A percentile compares a stretch with the other conserved stretches of the same genome.
These are phyloP conservation scores for Mesorhabditis sp. DNA, from an alignment of 2,888 invertebrate genomes.

Conservation along the genomic window DNA sequence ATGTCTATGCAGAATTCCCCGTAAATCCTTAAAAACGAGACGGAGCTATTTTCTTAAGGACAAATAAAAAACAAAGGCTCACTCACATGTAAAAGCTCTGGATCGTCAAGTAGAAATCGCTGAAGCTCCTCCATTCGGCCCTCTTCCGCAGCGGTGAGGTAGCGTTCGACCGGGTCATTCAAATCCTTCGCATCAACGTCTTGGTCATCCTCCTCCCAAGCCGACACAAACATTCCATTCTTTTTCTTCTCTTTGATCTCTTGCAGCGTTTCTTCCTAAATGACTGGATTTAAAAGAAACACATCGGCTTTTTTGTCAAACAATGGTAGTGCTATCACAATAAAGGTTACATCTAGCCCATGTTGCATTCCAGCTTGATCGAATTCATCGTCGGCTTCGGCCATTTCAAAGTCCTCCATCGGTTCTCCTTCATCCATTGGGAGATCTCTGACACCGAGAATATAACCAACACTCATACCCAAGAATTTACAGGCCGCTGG, in stretches of 20 bases:
- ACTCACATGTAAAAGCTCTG: not conserved
- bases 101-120: not conserved
- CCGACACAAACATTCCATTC: conserved; percentile 51
- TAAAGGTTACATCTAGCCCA: conserved; percentile 1
- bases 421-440: not conserved
- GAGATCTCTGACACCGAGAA: no score
- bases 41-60: not conserved
- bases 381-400: not conserved
- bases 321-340: not conserved
- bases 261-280: conserved; percentile 29
- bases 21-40: conserved; percentile 3
- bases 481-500: no score
- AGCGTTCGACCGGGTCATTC: conserved; percentile 14
- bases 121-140: conserved; percentile 13
- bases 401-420: not conserved
- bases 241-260: conserved; percentile 37
- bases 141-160: conserved; percentile 25
- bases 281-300: not conserved
- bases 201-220: conserved; percentile 50
- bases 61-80: not conserved
- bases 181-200: conserved; percentile 17
- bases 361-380: not conserved
- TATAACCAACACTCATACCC: no score
- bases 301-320: not conserved
- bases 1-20: not conserved